Evolutionary conservation across 2,113 vertebrate species (phyloP), one percentile per base, ranked within the genome.

Genomic region (Pyxicephalus adspersus): DNA sequence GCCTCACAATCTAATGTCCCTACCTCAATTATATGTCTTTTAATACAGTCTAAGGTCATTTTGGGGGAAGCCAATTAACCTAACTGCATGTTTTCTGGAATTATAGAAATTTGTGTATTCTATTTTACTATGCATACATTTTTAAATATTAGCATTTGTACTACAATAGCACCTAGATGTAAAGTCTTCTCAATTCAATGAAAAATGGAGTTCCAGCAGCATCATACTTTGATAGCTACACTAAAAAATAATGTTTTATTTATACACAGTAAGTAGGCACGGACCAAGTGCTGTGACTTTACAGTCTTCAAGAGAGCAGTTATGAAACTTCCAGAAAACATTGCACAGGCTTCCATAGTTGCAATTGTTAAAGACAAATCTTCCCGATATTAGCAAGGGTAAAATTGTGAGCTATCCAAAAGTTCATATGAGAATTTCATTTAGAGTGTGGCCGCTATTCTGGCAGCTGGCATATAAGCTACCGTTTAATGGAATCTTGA

Each of bases 351-450:
- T 90, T 92, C 68, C 20, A 87, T 87, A 89, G 91, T 94, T 94
- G 91, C 92, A 93, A 92, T 90, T 92, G 90, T 92, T 92, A 29
- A 89, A 88, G 90, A 91, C 90, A 93, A 94, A 93, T 90, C 92
- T 89, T 92, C 92, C 90, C 90, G 92, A 93, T 93, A 94, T 94
- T 93, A 94, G 91, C 93, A 93, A 92, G 92, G 92, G 92, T 93
- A 93, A 93, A 93, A 94, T 94, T 94, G 91, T 90, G 92, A 93
- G 91, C 90, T 89, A 93, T 93, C 91, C 90, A 92, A 93, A 92
- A 91, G 91, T 91, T 92, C 91, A 88, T 73, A 90, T 93, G 93
- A 89, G 91, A 91, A 92, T 94, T 93, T 94, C 91, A 91, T 93
- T 92, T 93, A 90, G 91, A 93, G 88, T 90, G 90, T 92, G 90